phyloP scores from a whole-genome alignment of 2,797 vertebrate species.

The Phrynocephalus forsythii region DNA sequence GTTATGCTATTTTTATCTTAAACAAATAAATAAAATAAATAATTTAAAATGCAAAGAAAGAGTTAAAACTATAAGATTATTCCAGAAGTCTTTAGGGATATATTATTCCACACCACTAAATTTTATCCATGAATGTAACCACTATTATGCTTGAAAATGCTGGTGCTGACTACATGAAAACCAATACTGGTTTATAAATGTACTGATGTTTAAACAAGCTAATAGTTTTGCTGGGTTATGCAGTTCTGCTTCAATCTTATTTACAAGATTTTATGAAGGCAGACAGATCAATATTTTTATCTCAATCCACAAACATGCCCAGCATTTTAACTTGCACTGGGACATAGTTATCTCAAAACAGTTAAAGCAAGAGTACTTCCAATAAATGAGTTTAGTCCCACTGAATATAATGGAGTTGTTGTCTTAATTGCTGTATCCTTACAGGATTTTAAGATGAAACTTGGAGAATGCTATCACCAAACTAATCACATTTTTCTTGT shows the following conservation, averaged over 20 bases:
- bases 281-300: constrained; percentile 33
- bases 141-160: constrained; percentile 13
- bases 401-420: background rate
- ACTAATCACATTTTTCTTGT: too few relatives aligned
- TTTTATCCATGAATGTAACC: constrained; percentile 12
- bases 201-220: constrained; percentile 42
- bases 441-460: too few relatives aligned
- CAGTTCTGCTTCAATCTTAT: constrained; percentile 39
- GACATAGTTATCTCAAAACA: background rate
- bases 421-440: background rate
- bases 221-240: constrained; percentile 26
- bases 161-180: constrained; percentile 32
- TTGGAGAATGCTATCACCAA: too few relatives aligned
- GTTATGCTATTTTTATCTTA: too few relatives aligned
- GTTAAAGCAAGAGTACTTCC: background rate
- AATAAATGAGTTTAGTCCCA: constrained; percentile 7
- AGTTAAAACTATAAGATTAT: background rate
- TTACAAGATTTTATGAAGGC: constrained; percentile 5
- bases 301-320: constrained; percentile 4
- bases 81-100: background rate
- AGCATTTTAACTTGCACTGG: background rate
- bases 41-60: background rate
- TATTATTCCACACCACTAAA: constrained; percentile 14
- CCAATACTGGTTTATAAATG: constrained; percentile 17
- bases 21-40: too few relatives aligned